Evolutionary conservation across 1,140 invertebrate species (phyloP).

Genomic region (Drosophila bipectinata): DNA sequence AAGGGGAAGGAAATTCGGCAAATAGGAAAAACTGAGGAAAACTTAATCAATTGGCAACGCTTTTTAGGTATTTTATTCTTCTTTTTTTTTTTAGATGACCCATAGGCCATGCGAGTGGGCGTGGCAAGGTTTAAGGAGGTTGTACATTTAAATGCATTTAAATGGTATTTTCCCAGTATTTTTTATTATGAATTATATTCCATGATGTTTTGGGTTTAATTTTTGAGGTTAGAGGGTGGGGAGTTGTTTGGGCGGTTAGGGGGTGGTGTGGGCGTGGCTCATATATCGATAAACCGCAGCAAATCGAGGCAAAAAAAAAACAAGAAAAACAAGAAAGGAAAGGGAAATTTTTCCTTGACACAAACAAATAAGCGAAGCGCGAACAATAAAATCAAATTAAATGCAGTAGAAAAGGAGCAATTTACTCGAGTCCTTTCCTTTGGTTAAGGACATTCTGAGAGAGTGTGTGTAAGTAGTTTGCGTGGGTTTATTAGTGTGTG

Average conservation of each 20-base stretch:
- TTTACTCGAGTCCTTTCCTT: slow-evolving; percentile 45
- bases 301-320: slow-evolving; percentile 27
- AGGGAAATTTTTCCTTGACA: slow-evolving; percentile 54
- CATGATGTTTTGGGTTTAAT: not conserved
- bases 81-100: slow-evolving; percentile 49
- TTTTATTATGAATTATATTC: not conserved
- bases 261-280: slow-evolving; percentile 40
- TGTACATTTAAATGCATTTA: slow-evolving; percentile 74
- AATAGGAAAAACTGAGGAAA: slow-evolving; percentile 28
- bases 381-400: slow-evolving; percentile 73
- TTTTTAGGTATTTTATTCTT: slow-evolving; percentile 4
- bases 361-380: slow-evolving; percentile 71
- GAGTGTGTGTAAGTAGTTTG: not conserved
- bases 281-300: slow-evolving; percentile 61
- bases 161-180: slow-evolving; percentile 43
- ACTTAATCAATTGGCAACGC: slow-evolving; percentile 67
- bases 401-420: slow-evolving; percentile 54
- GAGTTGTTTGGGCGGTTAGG: not conserved
- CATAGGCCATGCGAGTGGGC: slow-evolving; percentile 28
- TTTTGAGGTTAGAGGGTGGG: not conserved
- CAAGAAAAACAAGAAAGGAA: not conserved
- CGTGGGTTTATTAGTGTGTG: not conserved
- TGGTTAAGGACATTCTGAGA: not conserved
- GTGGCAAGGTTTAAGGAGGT: slow-evolving; percentile 18
- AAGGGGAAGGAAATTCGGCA: slow-evolving; percentile 1